Evolutionary conservation across 53 echinoderm and acorn worm genomes (phyloP).

Genomic region (Luidia sarsii): DNA sequence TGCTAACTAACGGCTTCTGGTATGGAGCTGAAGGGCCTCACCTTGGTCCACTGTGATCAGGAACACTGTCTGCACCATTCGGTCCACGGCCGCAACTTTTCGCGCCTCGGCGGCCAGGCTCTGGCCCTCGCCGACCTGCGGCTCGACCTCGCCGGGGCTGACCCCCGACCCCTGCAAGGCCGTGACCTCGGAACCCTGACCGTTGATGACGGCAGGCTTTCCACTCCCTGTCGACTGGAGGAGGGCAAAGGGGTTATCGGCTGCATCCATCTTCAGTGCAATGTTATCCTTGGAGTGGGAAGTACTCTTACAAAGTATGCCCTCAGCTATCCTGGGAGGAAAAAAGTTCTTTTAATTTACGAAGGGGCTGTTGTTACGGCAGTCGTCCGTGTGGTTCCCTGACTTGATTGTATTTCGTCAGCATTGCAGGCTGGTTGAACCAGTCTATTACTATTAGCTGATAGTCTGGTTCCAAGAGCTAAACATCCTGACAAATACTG

Average conservation of each 20-base stretch:
- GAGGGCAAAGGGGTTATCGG: constrained; percentile 28
- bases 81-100: constrained; percentile 45
- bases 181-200: constrained; percentile 31
- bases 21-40: too few relatives aligned
- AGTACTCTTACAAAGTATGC: too few relatives aligned
- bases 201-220: constrained; percentile 21
- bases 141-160: background rate
- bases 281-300: too few relatives aligned
- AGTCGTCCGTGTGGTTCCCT: too few relatives aligned
- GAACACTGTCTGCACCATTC: constrained; percentile 81
- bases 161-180: background rate
- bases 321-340: too few relatives aligned
- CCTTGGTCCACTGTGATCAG: constrained; percentile 87
- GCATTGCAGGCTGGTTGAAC: too few relatives aligned
- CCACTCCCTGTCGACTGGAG: constrained; percentile 6
- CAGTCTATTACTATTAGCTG: too few relatives aligned
- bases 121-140: background rate
- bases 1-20: background rate
- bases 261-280: background rate
- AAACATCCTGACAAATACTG: too few relatives aligned
- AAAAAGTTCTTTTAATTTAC: too few relatives aligned
- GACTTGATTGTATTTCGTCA: too few relatives aligned
- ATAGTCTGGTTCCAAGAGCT: too few relatives aligned
- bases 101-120: constrained; percentile 2
- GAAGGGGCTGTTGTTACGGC: too few relatives aligned